A percentile compares a stretch with the other conserved stretches of the same genome.
These are phyloP conservation scores for Orcinus orca DNA, from an alignment of 2,113 vertebrate species.

Conservation along the genomic window DNA sequence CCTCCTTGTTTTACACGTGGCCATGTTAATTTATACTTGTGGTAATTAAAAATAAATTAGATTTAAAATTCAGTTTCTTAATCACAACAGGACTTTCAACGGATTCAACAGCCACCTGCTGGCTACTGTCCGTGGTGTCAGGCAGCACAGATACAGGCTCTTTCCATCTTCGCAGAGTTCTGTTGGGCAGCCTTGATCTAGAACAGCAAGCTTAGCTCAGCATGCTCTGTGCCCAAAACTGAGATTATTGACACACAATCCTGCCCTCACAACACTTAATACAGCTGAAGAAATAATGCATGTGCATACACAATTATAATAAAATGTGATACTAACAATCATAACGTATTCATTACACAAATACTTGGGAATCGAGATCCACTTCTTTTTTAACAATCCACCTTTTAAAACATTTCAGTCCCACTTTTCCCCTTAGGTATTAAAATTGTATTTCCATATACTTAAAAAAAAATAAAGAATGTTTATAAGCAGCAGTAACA, in stretches of 20 bases:
- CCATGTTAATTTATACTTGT: background rate
- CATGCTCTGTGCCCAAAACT: background rate
- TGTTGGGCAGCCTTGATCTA: background rate
- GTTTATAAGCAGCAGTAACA: background rate
- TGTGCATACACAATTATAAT: background rate
- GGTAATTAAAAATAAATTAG: background rate
- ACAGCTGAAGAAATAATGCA: background rate
- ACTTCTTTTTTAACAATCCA: background rate
- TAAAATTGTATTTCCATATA: background rate
- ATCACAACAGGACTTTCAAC: background rate
- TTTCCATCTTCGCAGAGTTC: background rate
- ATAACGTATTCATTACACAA: background rate
- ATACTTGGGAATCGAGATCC: background rate
- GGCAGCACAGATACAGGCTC: background rate
- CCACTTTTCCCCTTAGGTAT: background rate
- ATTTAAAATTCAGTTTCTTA: background rate
- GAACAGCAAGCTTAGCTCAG: background rate
- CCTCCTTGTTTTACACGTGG: background rate
- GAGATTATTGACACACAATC: background rate
- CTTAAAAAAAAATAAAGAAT: background rate
- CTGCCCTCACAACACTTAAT: background rate
- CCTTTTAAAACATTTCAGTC: background rate
- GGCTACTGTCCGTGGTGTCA: background rate
- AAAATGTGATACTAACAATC: background rate
- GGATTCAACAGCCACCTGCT: rapidly evolving